Percentiles rank a stretch among this genome's conserved stretches.
phyloP scores from a whole-genome alignment of 2,888 invertebrate species.

The Lypha dubia region DNA sequence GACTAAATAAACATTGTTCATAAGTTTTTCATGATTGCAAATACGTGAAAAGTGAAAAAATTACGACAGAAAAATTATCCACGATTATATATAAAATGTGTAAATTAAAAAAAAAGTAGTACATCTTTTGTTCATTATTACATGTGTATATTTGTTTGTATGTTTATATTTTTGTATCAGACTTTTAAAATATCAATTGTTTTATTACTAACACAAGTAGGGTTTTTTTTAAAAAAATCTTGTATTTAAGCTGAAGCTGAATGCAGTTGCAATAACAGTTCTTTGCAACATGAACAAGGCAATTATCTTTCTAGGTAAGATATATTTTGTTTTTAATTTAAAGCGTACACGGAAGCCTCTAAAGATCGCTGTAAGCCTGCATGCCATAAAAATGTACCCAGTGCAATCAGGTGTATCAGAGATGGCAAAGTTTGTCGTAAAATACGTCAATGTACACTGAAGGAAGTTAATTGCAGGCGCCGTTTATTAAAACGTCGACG shows the following conservation, averaged over 20 bases:
- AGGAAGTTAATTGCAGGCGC: constrained; percentile 76
- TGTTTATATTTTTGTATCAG: not conserved
- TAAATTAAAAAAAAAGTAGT: too few species aligned
- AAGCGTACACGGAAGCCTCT: constrained; percentile 21
- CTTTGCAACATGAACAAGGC: constrained; percentile 56
- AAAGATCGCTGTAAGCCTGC: constrained; percentile 47
- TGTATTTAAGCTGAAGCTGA: constrained; percentile 28
- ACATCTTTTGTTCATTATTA: too few species aligned
- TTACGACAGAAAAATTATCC: too few species aligned
- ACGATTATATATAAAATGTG: too few species aligned
- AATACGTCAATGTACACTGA: constrained; percentile 74
- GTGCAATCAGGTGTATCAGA: constrained; percentile 72
- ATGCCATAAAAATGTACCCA: constrained; percentile 70
- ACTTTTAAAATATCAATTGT: not conserved
- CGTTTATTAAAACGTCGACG: constrained; percentile 17
- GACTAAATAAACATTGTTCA: too few species aligned
- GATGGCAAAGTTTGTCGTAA: constrained; percentile 73
- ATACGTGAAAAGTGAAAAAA: too few species aligned
- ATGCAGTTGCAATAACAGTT: constrained; percentile 1
- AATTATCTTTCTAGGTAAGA: constrained; percentile 52
- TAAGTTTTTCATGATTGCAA: too few species aligned
- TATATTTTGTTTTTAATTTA: not conserved
- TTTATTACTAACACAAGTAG: not conserved
- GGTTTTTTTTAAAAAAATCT: not conserved
- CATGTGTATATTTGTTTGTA: not conserved